Base-by-base conservation (phyloP, 2,113 vertebrate genomes). In the Orientallactaga bullata region DNA sequence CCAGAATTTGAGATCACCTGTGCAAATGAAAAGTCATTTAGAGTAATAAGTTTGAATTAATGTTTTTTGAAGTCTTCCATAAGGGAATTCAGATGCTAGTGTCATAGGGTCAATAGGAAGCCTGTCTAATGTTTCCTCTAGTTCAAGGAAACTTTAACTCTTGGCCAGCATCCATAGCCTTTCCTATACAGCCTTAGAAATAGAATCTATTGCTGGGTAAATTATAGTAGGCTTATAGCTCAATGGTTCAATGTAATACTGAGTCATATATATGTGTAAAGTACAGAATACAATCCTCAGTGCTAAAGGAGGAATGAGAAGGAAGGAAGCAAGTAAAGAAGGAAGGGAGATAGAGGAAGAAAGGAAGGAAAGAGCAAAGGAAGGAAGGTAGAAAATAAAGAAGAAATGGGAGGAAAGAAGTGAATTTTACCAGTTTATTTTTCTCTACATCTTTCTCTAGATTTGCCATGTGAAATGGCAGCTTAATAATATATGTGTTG, bases 401-500 rank as follows among this genome's bases (percentile, higher is more conserved):
- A 39, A 16, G 13, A 23, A 42, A 37, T 9, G 9, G n/a, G 10
- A 32, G 37, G 32, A 55, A 66, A 47, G 78, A 90, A 63, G 16
- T 71, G n/a, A 7, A 87, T 61, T 16, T 81, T 76, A 69, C 7
- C n/a, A 88, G 24, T 5, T 85, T 88, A 88, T 51, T 72, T 88
- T 88, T 66, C 74, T 84, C 39, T 81, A 76, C 81, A 65, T 74
- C 4, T 42, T 88, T 81, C 12, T 24, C 65, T 30, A 79, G 80
- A 26, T 72, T 83, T 68, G 3, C 21, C 71, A 61, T 76, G 37
- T 65, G 85, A 90, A 47, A 65, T 65, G 73, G 6, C 71, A 93
- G 6, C 2, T 90, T 92, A 95, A 95, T 96, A 83, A 86, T 73
- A 79, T 21, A 63, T 55, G 65, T 88, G 39, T 68, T 94, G 71